Conservation (phyloP, 2,888 invertebrate species). For the Celastrina argiolus region DNA sequence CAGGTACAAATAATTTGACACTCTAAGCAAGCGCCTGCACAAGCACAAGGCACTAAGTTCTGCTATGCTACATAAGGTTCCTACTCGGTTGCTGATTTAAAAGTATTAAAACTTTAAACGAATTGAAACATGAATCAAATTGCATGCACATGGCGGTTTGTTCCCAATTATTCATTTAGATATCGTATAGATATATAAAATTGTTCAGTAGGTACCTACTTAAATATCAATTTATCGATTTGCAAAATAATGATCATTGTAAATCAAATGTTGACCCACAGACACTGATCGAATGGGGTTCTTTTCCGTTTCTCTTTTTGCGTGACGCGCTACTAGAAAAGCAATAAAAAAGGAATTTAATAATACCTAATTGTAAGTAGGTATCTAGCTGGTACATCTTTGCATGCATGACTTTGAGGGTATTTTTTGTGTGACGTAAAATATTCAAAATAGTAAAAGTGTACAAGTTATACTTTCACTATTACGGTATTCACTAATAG, state of each 20-base stretch:
- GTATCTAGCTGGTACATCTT: no score
- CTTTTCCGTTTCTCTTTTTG: background rate
- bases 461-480: constrained; percentile 12
- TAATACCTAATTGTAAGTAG: no score
- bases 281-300: background rate
- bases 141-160: no score
- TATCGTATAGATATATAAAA: no score
- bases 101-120: no score
- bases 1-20: no score
- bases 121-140: no score
- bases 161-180: no score
- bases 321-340: background rate
- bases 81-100: no score
- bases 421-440: constrained; percentile 1
- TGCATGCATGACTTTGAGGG: background rate
- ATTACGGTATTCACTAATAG: constrained; percentile 15
- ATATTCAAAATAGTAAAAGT: constrained; percentile 17
- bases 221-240: background rate
- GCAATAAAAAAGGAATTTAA: background rate
- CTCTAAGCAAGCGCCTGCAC: no score
- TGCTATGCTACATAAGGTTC: no score
- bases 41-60: no score
- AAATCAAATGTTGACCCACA: background rate
- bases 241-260: background rate
- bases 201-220: background rate